Base-by-base conservation (phyloP, 2,888 invertebrate genomes). In the Eilema griseolum region DNA sequence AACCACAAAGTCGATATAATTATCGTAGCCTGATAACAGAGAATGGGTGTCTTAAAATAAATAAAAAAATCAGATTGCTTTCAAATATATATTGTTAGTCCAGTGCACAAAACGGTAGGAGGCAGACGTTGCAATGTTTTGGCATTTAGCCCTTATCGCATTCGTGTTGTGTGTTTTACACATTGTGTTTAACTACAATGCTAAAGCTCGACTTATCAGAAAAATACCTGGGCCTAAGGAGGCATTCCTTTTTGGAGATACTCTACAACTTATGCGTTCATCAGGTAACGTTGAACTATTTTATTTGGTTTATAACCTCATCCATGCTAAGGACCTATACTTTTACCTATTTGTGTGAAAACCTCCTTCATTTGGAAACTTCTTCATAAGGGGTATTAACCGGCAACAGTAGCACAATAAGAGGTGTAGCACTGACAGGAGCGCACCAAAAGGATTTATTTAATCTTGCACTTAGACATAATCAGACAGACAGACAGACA, bases 151-250 rank as follows among this genome's bases (percentile, higher is more conserved):
- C 41, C 41, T 67, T n/a, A 2, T 82, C 3, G 75, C 73, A 0
- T 24, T 79, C 14, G 70, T 86, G 41, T 67, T 90, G 66, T 83
- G 79, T 67, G 68, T 83, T 8, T 63, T 89, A 41, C 85, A 90
- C 64, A 46, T 89, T 65, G 66, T 83, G 2, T 80, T 84, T 11
- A 90, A 90, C 74, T 85, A 85, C 65, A 88, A 85, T 82, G 78
- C 72, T 59, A 83, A 72, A 74, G 90, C 89, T 4, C 79, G 85
- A 31, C 33, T 76, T 33, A 62, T 90, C 3, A 83, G 80, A 62
- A 87, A 83, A 75, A 81, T 91, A 24, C 90, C 90, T 0, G 90
- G 91, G 0, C 86, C 86, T 2, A 73, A 79, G 61, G 78, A 83
- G 10, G 14, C 68, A 10, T 89, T 89, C 57, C 84, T 90, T 20